Evolutionary conservation across 30 jellyfish, hydroid and myxozoan genomes (phyloP).

Genomic region (Turritopsis dohrnii): DNA sequence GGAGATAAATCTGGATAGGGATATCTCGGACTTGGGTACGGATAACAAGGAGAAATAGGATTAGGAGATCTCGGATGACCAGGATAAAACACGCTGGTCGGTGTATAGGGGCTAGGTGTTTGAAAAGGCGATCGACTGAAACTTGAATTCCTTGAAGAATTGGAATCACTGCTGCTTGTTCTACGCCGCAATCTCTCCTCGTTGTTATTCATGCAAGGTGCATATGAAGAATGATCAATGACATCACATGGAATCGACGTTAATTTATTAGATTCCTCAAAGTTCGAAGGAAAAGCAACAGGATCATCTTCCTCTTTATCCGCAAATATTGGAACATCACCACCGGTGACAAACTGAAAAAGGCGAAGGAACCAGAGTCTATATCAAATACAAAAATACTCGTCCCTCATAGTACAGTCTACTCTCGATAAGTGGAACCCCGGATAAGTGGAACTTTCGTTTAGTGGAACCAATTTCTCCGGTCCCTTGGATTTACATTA

Average conservation of each 20-base stretch:
- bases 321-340: slow-evolving; percentile 38
- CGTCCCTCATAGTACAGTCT: no score
- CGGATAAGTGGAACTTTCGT: no score
- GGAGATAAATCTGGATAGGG: neutral
- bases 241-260: neutral
- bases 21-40: neutral
- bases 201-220: neutral
- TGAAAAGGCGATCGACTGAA: neutral
- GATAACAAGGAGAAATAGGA: neutral
- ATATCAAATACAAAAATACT: neutral
- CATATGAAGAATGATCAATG: neutral
- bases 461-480: no score
- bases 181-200: neutral
- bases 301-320: neutral
- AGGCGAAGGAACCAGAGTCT: neutral
- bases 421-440: no score
- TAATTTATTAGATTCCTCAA: neutral
- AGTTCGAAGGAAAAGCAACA: neutral
- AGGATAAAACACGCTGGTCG: neutral
- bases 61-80: neutral
- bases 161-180: neutral
- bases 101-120: neutral
- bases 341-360: slow-evolving; percentile 62
- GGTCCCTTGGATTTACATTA: no score
- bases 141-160: slow-evolving; percentile 1